These are phyloP conservation scores for Cyclina sinensis DNA, from an alignment of 1,140 invertebrate genomes.

Conservation along the genomic window DNA sequence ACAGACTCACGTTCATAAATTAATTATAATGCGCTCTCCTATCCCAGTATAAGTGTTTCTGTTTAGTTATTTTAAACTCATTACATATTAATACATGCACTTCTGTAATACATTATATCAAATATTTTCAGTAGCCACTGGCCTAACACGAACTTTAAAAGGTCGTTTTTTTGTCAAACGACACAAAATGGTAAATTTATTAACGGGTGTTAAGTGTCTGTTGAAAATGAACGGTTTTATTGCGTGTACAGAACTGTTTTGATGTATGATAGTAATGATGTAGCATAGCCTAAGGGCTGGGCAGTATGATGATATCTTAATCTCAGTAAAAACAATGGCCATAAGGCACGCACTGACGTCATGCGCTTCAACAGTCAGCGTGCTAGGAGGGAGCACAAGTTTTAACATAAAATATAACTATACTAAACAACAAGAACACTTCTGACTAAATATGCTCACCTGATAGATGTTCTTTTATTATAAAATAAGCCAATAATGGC, in stretches of 20 bases:
- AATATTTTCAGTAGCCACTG: neutral
- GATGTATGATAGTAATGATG: neutral
- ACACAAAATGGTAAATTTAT: neutral
- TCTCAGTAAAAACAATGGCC: conserved; percentile 11
- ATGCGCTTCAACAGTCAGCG: neutral
- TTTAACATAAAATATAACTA: too few relatives aligned
- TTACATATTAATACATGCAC: too few relatives aligned
- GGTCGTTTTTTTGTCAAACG: neutral
- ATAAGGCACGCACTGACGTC: neutral
- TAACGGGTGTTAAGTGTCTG: neutral
- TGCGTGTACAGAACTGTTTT: neutral
- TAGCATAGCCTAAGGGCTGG: neutral
- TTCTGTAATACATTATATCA: neutral
- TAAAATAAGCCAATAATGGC: too few relatives aligned
- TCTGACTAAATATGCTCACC: too few relatives aligned
- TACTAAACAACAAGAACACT: too few relatives aligned
- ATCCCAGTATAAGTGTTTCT: too few relatives aligned
- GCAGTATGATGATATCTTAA: conserved; percentile 7
- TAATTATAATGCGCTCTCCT: too few relatives aligned
- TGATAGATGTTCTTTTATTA: too few relatives aligned
- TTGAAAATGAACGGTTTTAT: neutral
- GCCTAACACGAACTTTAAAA: neutral
- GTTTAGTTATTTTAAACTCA: too few relatives aligned
- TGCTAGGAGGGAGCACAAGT: neutral
- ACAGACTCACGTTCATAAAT: too few relatives aligned